These are phyloP conservation scores for Paramormyrops hopkinsi DNA, from an alignment of 2,797 vertebrate species.

Conservation along the genomic window DNA sequence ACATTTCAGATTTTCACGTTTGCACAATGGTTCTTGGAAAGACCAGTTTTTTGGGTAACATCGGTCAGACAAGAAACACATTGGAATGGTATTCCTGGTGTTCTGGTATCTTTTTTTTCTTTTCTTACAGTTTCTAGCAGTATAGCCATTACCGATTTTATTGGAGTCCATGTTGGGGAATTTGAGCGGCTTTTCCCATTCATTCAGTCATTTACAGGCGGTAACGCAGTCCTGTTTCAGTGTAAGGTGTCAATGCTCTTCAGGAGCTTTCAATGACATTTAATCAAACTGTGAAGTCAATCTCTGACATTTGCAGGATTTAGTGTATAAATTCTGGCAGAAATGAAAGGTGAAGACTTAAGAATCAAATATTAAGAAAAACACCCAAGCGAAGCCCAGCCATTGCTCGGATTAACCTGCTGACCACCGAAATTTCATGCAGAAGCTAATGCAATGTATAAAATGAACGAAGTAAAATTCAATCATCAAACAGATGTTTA, in stretches of 20 bases:
- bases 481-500: not conserved
- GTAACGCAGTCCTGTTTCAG: not conserved
- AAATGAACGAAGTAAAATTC: slow-evolving; percentile 16
- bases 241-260: not conserved
- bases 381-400: not conserved
- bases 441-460: not conserved
- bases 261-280: not conserved
- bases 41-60: not conserved
- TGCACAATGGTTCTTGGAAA: slow-evolving; percentile 43
- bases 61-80: not conserved
- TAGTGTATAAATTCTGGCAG: not conserved
- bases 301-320: not conserved
- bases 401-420: not conserved
- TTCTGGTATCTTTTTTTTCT: not conserved
- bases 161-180: not conserved
- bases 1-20: slow-evolving; percentile 60
- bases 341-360: not conserved
- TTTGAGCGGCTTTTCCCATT: not conserved
- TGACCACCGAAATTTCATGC: not conserved
- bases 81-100: not conserved
- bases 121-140: not conserved
- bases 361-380: not conserved
- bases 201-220: not conserved
- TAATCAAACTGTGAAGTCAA: not conserved
- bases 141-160: not conserved